A percentile compares a stretch with the other conserved stretches of the same genome.
phyloP scores from a whole-genome alignment of 2,888 invertebrate species.

The Drosophila parthenogenetica region DNA sequence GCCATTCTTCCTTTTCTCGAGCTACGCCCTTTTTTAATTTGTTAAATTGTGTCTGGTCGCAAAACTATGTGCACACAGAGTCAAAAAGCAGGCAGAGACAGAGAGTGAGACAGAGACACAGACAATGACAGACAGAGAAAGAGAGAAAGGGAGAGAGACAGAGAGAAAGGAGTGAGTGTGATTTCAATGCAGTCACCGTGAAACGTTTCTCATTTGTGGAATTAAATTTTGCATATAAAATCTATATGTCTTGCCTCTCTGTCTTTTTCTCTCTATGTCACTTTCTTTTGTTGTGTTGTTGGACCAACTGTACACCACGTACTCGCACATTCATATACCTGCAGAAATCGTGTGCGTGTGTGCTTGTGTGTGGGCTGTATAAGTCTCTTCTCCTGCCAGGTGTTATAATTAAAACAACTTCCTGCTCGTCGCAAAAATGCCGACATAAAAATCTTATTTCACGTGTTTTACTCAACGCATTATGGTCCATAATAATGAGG shows the following conservation, averaged over 20 bases:
- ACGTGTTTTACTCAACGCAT: conserved; percentile 52
- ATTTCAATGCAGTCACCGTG: conserved; percentile 37
- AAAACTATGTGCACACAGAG: conserved; percentile 27
- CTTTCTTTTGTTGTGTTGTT: conserved; percentile 31
- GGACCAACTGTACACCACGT: conserved; percentile 48
- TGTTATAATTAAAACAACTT: conserved; percentile 69
- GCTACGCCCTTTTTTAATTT: conserved; percentile 62
- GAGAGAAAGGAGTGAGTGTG: conserved; percentile 13
- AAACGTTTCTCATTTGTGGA: conserved; percentile 64
- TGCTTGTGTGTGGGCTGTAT: neutral
- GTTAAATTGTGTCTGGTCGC: conserved; percentile 69
- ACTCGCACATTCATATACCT: neutral
- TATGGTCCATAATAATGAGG: conserved; percentile 68
- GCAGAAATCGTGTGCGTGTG: neutral
- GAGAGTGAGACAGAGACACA: conserved; percentile 8
- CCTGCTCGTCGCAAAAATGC: conserved; percentile 30
- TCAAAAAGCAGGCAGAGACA: conserved; percentile 21
- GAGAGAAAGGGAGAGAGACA: neutral
- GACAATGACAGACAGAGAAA: neutral
- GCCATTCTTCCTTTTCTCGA: conserved; percentile 18
- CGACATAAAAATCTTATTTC: conserved; percentile 57
- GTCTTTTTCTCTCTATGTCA: neutral
- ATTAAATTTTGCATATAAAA: conserved; percentile 76
- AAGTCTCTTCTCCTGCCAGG: conserved; percentile 27
- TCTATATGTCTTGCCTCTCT: conserved; percentile 5